Evolutionary conservation across 2,888 invertebrate species (phyloP).

Genomic region (Auanema freiburgensis): DNA sequence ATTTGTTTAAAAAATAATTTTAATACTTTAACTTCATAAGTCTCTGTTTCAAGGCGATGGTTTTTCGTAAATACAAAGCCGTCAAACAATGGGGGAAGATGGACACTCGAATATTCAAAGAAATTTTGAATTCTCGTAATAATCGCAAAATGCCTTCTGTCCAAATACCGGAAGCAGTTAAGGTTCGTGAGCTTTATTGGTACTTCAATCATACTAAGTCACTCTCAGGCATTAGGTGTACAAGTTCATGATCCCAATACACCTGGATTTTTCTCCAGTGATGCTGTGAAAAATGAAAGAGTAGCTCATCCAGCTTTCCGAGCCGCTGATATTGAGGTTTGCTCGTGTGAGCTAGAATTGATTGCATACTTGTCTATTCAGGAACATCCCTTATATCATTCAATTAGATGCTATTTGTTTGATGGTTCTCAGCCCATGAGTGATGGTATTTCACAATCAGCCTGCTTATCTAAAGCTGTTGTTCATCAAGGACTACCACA

Average conservation of each 20-base stretch:
- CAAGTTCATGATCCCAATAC: constrained; percentile 49
- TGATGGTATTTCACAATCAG: constrained; percentile 59
- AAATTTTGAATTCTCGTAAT: constrained; percentile 46
- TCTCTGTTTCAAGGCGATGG: constrained; percentile 32
- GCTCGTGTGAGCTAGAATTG: background rate
- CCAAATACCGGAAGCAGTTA: constrained; percentile 45
- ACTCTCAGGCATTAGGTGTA: constrained; percentile 33
- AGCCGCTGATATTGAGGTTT: constrained; percentile 24
- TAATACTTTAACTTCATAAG: background rate
- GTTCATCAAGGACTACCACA: constrained; percentile 46
- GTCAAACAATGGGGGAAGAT: constrained; percentile 54
- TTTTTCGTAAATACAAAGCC: constrained; percentile 53
- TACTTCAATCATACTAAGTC: background rate
- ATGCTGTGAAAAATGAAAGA: constrained; percentile 19
- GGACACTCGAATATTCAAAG: constrained; percentile 59
- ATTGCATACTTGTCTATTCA: constrained; percentile 22
- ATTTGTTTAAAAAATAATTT: too few species aligned
- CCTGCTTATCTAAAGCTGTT: constrained; percentile 47
- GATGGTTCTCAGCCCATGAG: constrained; percentile 54
- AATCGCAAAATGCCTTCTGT: constrained; percentile 47
- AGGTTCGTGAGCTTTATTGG: constrained; percentile 18
- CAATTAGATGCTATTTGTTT: constrained; percentile 44
- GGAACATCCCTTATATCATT: constrained; percentile 53
- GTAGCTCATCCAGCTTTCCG: constrained; percentile 32
- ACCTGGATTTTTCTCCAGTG: constrained; percentile 35